A percentile compares a stretch with the other conserved stretches of the same genome.
phyloP scores from a whole-genome alignment of 2,797 vertebrate species.

The Dendrocincla tyrannina region DNA sequence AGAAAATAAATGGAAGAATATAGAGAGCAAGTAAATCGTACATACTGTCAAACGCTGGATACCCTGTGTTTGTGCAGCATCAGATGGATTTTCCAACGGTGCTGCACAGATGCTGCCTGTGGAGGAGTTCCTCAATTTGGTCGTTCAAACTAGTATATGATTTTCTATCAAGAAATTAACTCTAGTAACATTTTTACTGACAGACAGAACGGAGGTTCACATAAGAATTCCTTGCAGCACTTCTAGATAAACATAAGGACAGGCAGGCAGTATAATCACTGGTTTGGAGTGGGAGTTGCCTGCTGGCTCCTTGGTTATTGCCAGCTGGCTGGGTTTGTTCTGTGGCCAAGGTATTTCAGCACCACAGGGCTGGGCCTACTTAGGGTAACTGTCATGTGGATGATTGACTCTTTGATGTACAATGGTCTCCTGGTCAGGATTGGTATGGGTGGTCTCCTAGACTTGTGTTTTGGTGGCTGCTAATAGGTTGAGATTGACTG shows the following conservation, averaged over 20 bases:
- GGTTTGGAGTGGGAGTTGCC: accelerated
- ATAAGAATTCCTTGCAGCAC: not conserved
- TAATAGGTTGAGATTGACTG: not conserved
- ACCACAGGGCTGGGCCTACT: not conserved
- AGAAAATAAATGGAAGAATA: not conserved
- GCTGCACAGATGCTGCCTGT: not conserved
- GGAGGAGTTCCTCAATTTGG: not conserved
- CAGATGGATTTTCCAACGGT: accelerated
- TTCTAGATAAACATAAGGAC: not conserved
- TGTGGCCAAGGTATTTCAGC: not conserved
- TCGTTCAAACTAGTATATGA: not conserved
- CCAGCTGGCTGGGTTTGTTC: not conserved
- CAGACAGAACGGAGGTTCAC: not conserved
- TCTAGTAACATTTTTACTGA: not conserved
- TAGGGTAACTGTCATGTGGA: accelerated
- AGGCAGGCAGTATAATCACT: accelerated
- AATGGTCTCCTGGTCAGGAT: not conserved
- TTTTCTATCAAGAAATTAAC: not conserved
- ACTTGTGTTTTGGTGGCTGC: not conserved
- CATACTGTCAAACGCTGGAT: accelerated
- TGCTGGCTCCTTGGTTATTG: not conserved
- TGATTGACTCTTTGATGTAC: not conserved
- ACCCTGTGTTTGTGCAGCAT: not conserved
- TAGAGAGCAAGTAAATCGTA: accelerated
- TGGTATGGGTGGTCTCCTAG: accelerated